Evolutionary conservation across 2,113 vertebrate genomes (phyloP).

Genomic region (Hyperopisus bebe): DNA sequence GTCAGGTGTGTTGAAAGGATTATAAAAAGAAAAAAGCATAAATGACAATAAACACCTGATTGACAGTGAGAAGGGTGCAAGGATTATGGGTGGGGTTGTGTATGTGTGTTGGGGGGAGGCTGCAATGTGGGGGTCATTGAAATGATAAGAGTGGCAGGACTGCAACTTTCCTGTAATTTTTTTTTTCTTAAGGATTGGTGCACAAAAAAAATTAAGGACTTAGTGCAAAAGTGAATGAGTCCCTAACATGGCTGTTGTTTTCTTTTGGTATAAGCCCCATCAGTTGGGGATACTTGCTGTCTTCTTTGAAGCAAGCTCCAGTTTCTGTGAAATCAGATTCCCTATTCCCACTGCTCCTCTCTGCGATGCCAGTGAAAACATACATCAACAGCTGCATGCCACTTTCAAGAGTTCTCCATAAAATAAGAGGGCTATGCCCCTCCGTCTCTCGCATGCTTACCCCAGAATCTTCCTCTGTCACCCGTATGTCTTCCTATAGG

Average conservation of each 20-base stretch:
- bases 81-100: not conserved
- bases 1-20: conserved; percentile 65
- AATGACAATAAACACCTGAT: conserved; percentile 66
- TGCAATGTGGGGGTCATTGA: conserved; percentile 17
- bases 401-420: conserved; percentile 52
- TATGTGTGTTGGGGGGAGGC: not conserved
- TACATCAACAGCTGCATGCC: conserved; percentile 59
- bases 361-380: conserved; percentile 67
- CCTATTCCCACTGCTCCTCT: conserved; percentile 61
- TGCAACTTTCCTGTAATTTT: conserved; percentile 39
- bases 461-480: conserved; percentile 37
- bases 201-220: conserved; percentile 39
- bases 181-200: conserved; percentile 43
- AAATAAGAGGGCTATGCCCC: conserved; percentile 47
- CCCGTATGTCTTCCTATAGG: conserved; percentile 30
- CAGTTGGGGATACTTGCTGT: conserved; percentile 61
- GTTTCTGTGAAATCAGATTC: conserved; percentile 72
- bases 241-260: conserved; percentile 66
- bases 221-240: conserved; percentile 42
- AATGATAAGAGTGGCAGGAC: conserved; percentile 28
- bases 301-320: conserved; percentile 70
- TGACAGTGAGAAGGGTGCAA: conserved; percentile 50
- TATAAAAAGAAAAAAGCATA: conserved; percentile 61
- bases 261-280: conserved; percentile 65
- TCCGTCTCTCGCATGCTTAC: conserved; percentile 19